Base-by-base conservation (phyloP, 53 echinoderm and acorn worm species). In the Mesocentrotus franciscanus region DNA sequence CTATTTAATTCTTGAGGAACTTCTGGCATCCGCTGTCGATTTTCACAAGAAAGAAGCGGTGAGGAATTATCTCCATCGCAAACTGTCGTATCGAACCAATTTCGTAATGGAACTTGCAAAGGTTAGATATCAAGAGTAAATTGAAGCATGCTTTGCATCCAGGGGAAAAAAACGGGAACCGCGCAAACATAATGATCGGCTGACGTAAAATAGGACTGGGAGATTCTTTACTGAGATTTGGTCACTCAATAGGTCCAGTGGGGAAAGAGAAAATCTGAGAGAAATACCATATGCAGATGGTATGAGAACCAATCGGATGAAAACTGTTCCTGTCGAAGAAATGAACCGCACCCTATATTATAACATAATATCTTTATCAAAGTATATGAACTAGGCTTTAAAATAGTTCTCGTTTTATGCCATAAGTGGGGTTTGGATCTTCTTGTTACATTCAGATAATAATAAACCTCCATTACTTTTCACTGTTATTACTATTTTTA, bases 111-210 rank as follows among this genome's bases (percentile, higher is more conserved):
- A 84, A 87, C 87, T 87, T 27, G 59, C 56, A 56, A 87, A 87
- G 87, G 58, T 87, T 87, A 87, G 87, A 87, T 87, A 87, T 87
- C 87, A 87, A 87, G 58, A 87, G 58, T 87, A 87, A 87, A 87
- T 39, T 87, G 87, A 87, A 87, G n/a, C n/a, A 87, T 56, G 34
- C n/a, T 87, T 87, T 87, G 56, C n/a, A 12, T 87, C 20, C 58
- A 49, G 49, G 84, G n/a, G 20, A 84, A 49, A 49, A 84, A 49
- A 20, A 22, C 9, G 49, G 49, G 49, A 84, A 49, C 29, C 20
- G 84, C 20, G 84, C 36, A 84, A 84, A 49, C 49, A 49, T 81
- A 81, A 42, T 39, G 81, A 81, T 81, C 81, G 81, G 42, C 81
- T 81, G 81, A 74, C 42, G 9, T 81, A 36, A 81, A 74, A 30